Evolutionary conservation across 2,113 vertebrate genomes (phyloP), one percentile per base, ranked within the genome.

Genomic region (Psammodynastes pulverulentus): DNA sequence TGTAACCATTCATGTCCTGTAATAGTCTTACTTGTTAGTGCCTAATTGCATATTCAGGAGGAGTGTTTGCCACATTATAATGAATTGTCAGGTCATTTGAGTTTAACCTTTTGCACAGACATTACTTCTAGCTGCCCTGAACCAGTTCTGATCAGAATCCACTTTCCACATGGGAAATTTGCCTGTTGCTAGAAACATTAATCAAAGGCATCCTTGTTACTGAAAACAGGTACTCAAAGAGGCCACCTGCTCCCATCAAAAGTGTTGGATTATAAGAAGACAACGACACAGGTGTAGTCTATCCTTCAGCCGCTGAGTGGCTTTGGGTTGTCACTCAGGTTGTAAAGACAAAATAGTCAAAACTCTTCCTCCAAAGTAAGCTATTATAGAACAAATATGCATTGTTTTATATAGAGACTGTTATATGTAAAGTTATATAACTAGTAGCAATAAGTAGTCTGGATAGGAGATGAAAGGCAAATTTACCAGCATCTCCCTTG

Each of bases 401-500:
- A 9, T 79, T 79, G 19, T 79, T 79, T 79, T 79, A 72, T 3
- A 19, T 7, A n/a, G 34, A 72, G n/a, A 3, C 19, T 0, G 2
- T 3, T 39, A 21, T 43, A 79, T 43, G 34, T 79, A 79, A 79
- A 23, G 17, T 39, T 79, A 34, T 79, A 39, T 39, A 21, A 39
- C 1, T 43, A 21, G 17, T 79, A 79, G 7, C 34, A 79, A 79
- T 79, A 21, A 39, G 7, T 43, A 9, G 72, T 39, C 17, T 23
- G 12, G 29, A 13, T 13, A 24, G n/a, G 79, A 3, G 13, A n/a
- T 43, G 34, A 54, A 9, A 24, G 45, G 5, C 49, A 23, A 3
- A 86, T 5, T 91, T 93, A 96, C 95, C 95, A 10, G 90, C 24
- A 1, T 96, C 95, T 72, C 84, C 92, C 85, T 96, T 96, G 4